Evolutionary conservation across 2,113 vertebrate genomes (phyloP).

Genomic region (Atractosteus spatula): DNA sequence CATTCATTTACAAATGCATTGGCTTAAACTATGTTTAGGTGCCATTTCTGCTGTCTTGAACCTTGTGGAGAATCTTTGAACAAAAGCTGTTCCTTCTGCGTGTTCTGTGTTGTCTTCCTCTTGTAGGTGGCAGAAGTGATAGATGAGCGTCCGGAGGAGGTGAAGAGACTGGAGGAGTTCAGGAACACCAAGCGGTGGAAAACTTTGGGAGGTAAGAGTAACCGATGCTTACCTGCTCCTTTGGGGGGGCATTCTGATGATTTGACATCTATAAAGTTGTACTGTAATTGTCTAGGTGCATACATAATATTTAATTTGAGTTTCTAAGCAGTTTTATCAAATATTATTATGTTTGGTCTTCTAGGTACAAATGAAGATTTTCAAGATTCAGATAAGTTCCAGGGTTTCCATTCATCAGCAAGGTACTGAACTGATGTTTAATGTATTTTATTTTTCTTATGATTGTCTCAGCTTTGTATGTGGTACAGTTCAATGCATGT

Average conservation of each 20-base stretch:
- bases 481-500: not conserved
- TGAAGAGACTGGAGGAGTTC: constrained; percentile 88
- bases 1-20: constrained; percentile 31
- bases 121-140: constrained; percentile 85
- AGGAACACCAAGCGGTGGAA: constrained; percentile 84
- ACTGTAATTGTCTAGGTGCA: no score
- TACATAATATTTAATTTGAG: no score
- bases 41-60: not conserved
- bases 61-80: not conserved
- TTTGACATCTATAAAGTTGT: no score
- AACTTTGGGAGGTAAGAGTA: constrained; percentile 78
- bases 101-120: rapidly evolving
- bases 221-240: not conserved
- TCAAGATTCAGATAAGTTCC: constrained; percentile 3
- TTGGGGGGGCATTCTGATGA: not conserved
- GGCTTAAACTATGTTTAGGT: constrained; percentile 31
- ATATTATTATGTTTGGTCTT: not conserved
- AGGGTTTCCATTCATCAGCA: not conserved
- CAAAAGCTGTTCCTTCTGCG: rapidly evolving
- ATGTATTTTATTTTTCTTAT: no score
- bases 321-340: not conserved
- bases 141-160: constrained; percentile 84
- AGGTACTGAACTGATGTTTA: constrained; percentile 40
- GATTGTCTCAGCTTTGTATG: not conserved
- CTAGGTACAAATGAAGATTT: constrained; percentile 49